Percentiles rank a stretch among this genome's conserved stretches.
Evolutionary conservation across 2,888 invertebrate species (phyloP).

Genomic region (Drosophila koepferae): DNA sequence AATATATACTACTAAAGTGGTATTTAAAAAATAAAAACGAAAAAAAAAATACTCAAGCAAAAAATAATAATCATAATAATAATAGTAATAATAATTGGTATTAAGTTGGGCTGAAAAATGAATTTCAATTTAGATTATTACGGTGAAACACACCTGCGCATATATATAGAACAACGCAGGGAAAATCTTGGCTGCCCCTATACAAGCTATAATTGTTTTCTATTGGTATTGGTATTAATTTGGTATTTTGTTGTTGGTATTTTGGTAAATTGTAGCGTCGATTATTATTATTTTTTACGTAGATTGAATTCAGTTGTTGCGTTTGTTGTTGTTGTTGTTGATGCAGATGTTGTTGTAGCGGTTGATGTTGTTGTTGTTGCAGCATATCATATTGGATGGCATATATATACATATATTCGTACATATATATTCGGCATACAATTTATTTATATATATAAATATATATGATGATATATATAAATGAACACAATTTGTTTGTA

Average conservation of each 20-base stretch:
- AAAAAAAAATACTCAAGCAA: slow-evolving; percentile 45
- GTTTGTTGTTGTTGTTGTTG: slow-evolving; percentile 38
- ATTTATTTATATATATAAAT: slow-evolving; percentile 24
- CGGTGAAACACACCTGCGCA: slow-evolving; percentile 85
- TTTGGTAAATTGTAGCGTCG: slow-evolving; percentile 3
- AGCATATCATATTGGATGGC: slow-evolving; percentile 22
- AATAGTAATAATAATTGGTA: slow-evolving; percentile 19
- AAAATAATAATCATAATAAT: slow-evolving; percentile 26
- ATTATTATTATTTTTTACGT: slow-evolving; percentile 5
- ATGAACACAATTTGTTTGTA: slow-evolving; percentile 30
- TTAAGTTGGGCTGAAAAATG: slow-evolving; percentile 45
- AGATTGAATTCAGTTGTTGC: slow-evolving; percentile 33
- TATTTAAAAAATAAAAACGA: slow-evolving; percentile 28
- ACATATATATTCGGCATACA: slow-evolving; percentile 13
- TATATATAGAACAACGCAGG: slow-evolving; percentile 85
- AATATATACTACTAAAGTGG: slow-evolving; percentile 17
- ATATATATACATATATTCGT: slow-evolving; percentile 25
- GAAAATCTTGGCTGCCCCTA: slow-evolving; percentile 83
- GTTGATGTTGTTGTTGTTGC: slow-evolving; percentile 38
- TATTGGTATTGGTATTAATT: slow-evolving; percentile 42
- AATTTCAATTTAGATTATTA: slow-evolving; percentile 49
- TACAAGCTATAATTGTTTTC: slow-evolving; percentile 48
- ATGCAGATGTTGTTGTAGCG: slow-evolving; percentile 39
- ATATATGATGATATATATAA: slow-evolving; percentile 22
- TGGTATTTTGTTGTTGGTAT: slow-evolving; percentile 29